Percentiles rank a stretch among this genome's conserved stretches.
These are phyloP conservation scores for Tamias sibiricus DNA, from an alignment of 2,113 vertebrate genomes.

Conservation along the genomic window DNA sequence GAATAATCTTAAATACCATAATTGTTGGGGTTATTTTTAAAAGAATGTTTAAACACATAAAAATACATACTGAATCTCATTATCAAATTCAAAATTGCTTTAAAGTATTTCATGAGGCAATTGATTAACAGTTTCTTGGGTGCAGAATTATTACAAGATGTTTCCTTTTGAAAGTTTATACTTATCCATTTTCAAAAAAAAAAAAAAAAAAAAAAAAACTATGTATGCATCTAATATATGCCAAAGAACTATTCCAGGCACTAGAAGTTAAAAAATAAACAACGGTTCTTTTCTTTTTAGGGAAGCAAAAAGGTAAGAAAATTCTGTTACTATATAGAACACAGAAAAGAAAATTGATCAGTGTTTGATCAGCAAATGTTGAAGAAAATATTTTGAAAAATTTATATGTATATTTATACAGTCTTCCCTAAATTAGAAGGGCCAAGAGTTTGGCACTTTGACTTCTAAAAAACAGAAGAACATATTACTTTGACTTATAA, in stretches of 20 bases:
- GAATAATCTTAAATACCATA: background rate
- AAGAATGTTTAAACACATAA: background rate
- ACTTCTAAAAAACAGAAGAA: background rate
- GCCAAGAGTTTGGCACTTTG: background rate
- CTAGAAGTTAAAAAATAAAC: background rate
- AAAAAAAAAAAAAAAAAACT: background rate
- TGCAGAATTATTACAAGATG: background rate
- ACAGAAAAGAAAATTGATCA: background rate
- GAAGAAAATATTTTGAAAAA: background rate
- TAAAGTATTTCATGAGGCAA: background rate
- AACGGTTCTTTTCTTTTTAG: background rate
- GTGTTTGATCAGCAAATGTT: background rate
- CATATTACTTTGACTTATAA: background rate
- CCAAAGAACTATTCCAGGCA: background rate
- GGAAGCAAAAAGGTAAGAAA: background rate
- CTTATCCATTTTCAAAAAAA: background rate
- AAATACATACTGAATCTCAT: background rate
- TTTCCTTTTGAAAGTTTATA: background rate
- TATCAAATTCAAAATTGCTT: background rate
- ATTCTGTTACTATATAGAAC: background rate
- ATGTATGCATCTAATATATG: background rate
- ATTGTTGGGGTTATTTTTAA: background rate
- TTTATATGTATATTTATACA: too few relatives aligned
- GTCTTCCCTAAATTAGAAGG: background rate
- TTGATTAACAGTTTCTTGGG: background rate